Percentiles rank a stretch among this genome's conserved stretches.
These are phyloP conservation scores for Tetanocera ferruginea DNA, from an alignment of 2,888 invertebrate genomes.

Conservation along the genomic window DNA sequence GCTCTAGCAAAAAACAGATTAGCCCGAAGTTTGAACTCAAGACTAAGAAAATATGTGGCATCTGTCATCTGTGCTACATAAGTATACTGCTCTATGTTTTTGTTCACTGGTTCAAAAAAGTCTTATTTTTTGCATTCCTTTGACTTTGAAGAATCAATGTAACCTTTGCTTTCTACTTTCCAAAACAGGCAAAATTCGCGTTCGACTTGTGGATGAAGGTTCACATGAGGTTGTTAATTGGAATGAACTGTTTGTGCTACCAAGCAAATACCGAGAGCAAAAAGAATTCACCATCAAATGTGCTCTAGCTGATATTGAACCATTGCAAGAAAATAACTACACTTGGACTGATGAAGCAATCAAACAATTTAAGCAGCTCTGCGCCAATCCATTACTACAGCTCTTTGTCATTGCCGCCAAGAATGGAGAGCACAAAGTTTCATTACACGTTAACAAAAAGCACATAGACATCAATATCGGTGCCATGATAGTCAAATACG, in stretches of 20 bases:
- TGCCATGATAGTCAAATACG: slow-evolving; percentile 71
- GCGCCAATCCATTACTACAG: slow-evolving; percentile 64
- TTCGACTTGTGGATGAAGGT: slow-evolving; percentile 74
- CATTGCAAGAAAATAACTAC: slow-evolving; percentile 61
- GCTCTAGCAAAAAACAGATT: too few relatives aligned
- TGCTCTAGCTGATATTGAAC: slow-evolving; percentile 69
- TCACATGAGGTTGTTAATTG: slow-evolving; percentile 72
- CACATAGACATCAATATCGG: slow-evolving; percentile 71
- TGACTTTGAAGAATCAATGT: background rate
- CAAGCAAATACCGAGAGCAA: slow-evolving; percentile 52
- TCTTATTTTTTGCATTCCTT: too few relatives aligned
- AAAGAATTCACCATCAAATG: slow-evolving; percentile 62
- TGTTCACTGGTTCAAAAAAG: too few relatives aligned
- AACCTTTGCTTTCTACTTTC: background rate
- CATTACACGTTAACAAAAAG: slow-evolving; percentile 66
- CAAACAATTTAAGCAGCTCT: slow-evolving; percentile 64
- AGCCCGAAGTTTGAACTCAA: too few relatives aligned
- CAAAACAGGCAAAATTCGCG: slow-evolving; percentile 52
- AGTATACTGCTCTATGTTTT: too few relatives aligned
- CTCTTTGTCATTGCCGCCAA: slow-evolving; percentile 63
- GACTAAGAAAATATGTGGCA: too few relatives aligned
- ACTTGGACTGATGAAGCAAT: slow-evolving; percentile 67
- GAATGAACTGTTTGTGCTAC: slow-evolving; percentile 72
- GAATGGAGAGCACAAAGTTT: slow-evolving; percentile 62
- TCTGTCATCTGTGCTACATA: too few relatives aligned